These are phyloP conservation scores for Teinopalpus imperialis DNA, from an alignment of 2,888 invertebrate genomes.

Conservation along the genomic window DNA sequence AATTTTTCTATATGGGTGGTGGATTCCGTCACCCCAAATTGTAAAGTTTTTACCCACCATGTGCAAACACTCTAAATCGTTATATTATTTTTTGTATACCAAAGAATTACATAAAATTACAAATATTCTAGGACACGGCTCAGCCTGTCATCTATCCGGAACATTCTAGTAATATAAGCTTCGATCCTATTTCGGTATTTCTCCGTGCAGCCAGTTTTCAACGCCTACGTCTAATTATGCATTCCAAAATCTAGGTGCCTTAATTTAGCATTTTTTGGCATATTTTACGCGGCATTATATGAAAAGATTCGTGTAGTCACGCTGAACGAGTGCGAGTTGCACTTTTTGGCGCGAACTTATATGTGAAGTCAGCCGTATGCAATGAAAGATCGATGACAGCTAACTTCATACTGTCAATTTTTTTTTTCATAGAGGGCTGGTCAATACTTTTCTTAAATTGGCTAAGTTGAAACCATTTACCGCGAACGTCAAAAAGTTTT, in stretches of 20 bases:
- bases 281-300: neutral
- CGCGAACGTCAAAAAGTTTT: no score
- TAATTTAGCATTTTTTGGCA: neutral
- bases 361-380: no score
- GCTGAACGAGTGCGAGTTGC: no score
- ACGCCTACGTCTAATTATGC: constrained; percentile 19
- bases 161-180: constrained; percentile 20
- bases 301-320: no score
- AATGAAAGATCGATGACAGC: no score
- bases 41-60: no score
- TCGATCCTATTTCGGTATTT: constrained; percentile 58
- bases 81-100: neutral
- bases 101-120: constrained; percentile 28
- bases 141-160: constrained; percentile 45
- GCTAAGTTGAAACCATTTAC: no score
- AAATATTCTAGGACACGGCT: constrained; percentile 61
- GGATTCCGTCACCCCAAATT: no score
- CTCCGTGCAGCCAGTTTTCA: constrained; percentile 53
- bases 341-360: no score
- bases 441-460: neutral
- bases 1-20: no score
- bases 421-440: neutral
- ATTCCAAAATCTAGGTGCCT: constrained; percentile 15
- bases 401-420: neutral
- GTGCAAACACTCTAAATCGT: constrained; percentile 10